Conservation (phyloP, 2,797 vertebrate genomes). For the Propithecus perrieri region DNA sequence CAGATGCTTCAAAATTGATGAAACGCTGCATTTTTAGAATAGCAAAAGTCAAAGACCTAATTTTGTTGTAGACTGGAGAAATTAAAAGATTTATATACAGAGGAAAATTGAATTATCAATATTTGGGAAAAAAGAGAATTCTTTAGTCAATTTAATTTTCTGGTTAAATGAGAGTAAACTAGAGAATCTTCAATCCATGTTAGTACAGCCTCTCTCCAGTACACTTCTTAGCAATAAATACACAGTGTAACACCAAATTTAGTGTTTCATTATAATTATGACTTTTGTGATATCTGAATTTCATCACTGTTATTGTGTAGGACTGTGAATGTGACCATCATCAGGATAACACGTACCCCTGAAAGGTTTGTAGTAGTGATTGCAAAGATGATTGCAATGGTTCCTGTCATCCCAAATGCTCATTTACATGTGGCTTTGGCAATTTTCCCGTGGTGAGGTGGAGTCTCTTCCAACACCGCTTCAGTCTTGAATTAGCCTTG, state of each 20-base stretch:
- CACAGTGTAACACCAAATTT: neutral
- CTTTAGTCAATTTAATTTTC: neutral
- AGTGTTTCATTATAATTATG: neutral
- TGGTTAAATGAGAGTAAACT: neutral
- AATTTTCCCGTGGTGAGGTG: neutral
- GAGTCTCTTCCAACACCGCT: neutral
- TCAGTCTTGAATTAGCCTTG: neutral
- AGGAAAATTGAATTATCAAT: neutral
- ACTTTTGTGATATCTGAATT: neutral
- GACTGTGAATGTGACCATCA: neutral
- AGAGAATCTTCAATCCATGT: neutral
- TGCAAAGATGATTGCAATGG: neutral
- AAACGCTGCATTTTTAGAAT: neutral
- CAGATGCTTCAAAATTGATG: conserved; percentile 27
- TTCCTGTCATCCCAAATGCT: neutral
- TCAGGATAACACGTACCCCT: neutral
- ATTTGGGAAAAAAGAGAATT: neutral
- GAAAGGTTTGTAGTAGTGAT: neutral
- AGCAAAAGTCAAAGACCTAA: neutral
- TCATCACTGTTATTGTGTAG: neutral
- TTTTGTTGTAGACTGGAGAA: neutral
- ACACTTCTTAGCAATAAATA: neutral
- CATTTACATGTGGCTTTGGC: neutral
- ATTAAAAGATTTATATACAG: neutral
- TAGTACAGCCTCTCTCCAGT: neutral